Evolutionary conservation across 2,113 vertebrate genomes (phyloP).

Genomic region (Oreochromis tanganicae): DNA sequence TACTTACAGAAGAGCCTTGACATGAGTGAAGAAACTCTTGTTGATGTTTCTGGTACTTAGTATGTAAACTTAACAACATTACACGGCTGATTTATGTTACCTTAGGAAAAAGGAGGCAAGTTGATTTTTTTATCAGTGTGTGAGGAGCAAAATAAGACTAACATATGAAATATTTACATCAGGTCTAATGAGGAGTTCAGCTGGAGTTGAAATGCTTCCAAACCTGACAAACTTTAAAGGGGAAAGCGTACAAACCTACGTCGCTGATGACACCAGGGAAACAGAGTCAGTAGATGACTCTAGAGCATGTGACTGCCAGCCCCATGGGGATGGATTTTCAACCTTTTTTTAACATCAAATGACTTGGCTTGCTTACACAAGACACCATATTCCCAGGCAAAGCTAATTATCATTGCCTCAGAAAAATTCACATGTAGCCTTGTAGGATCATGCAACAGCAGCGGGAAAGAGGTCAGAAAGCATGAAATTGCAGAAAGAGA

Average conservation of each 20-base stretch:
- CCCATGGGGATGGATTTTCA: background rate
- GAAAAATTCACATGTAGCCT: background rate
- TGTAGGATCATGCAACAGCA: background rate
- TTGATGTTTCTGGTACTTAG: background rate
- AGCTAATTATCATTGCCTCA: background rate
- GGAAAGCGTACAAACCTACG: background rate
- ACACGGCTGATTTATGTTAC: background rate
- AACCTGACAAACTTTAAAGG: background rate
- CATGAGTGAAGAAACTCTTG: background rate
- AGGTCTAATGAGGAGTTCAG: background rate
- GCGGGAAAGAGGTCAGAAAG: background rate
- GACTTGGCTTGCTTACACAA: background rate
- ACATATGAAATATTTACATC: background rate
- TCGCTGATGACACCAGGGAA: background rate
- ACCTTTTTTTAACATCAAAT: background rate
- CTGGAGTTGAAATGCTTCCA: conserved; percentile 18
- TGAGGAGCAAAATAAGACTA: background rate
- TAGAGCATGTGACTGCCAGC: background rate
- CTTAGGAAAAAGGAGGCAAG: background rate
- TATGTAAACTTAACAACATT: background rate
- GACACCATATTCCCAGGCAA: background rate
- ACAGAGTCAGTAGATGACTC: background rate
- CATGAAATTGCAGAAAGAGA: background rate
- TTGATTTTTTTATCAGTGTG: background rate
- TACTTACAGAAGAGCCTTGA: background rate